These are phyloP conservation scores for Meghimatium bilineatum DNA, from an alignment of 2,888 invertebrate genomes.

Conservation along the genomic window DNA sequence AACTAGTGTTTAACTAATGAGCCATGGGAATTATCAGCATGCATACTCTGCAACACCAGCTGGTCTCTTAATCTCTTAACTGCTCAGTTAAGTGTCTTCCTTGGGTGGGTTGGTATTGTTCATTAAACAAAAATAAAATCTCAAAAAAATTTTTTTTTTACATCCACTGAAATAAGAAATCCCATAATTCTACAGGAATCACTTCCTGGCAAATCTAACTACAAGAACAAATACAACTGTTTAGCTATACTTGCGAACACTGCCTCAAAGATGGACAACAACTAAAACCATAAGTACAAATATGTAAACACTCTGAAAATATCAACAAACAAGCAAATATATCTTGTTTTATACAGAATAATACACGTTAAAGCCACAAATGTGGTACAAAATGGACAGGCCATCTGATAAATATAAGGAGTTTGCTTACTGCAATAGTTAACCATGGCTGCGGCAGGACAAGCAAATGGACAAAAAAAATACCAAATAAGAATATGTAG, in stretches of 20 bases:
- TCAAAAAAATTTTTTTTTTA: too few species aligned
- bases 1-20: too few species aligned
- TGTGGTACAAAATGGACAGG: not conserved
- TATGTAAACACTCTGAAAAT: not conserved
- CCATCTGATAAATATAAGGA: not conserved
- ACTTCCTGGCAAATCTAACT: too few species aligned
- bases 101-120: too few species aligned
- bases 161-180: too few species aligned
- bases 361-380: not conserved
- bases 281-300: not conserved
- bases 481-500: not conserved
- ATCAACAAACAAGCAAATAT: not conserved
- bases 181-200: too few species aligned
- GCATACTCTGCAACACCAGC: too few species aligned
- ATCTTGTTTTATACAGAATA: not conserved
- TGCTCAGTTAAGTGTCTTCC: too few species aligned
- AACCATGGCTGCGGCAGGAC: slow-evolving; percentile 39
- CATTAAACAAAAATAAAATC: too few species aligned
- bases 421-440: slow-evolving; percentile 44
- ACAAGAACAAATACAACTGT: not conserved
- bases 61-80: too few species aligned
- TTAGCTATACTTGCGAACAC: not conserved
- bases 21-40: too few species aligned
- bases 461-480: slow-evolving; percentile 1
- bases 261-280: slow-evolving; percentile 18